A percentile compares a stretch with the other conserved stretches of the same genome.
Evolutionary conservation across 1,140 invertebrate genomes (phyloP).

Genomic region (Teleopsis dalmanni): DNA sequence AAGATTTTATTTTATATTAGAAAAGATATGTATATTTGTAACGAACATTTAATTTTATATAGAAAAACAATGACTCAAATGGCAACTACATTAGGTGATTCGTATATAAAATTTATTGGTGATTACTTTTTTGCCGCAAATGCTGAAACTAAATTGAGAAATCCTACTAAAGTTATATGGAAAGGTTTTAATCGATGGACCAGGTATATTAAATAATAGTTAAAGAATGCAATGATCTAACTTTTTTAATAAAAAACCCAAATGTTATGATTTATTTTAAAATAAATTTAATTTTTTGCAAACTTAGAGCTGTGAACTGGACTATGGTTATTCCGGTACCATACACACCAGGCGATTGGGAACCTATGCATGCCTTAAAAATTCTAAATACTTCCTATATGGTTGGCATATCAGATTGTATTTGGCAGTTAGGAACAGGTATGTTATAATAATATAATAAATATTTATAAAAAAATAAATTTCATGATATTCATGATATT

Average conservation of each 20-base stretch:
- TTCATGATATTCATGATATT: background rate
- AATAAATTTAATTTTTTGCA: background rate
- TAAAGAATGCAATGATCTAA: background rate
- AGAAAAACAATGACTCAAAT: slow-evolving; percentile 28
- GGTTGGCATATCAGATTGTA: slow-evolving; percentile 35
- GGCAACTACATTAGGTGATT: slow-evolving; percentile 29
- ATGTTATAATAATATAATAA: background rate
- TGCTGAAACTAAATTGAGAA: slow-evolving; percentile 24
- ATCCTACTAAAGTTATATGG: slow-evolving; percentile 40
- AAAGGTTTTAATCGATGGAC: slow-evolving; percentile 42
- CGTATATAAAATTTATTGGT: slow-evolving; percentile 33
- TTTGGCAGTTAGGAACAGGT: slow-evolving; percentile 38
- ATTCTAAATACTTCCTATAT: slow-evolving; percentile 38
- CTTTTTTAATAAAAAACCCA: background rate
- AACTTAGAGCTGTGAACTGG: slow-evolving; percentile 27
- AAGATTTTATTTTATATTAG: background rate
- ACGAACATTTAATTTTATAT: background rate
- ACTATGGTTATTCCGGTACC: slow-evolving; percentile 41
- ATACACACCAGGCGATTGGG: slow-evolving; percentile 35
- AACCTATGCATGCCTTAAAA: slow-evolving; percentile 37
- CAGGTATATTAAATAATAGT: slow-evolving; percentile 17
- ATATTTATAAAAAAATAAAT: background rate
- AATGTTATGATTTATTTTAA: background rate
- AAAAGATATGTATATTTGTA: background rate
- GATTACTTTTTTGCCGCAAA: slow-evolving; percentile 33